A percentile compares a stretch with the other conserved stretches of the same genome.
These are phyloP conservation scores for Ageneiosus marmoratus DNA, from an alignment of 2,113 vertebrate species.

Conservation along the genomic window DNA sequence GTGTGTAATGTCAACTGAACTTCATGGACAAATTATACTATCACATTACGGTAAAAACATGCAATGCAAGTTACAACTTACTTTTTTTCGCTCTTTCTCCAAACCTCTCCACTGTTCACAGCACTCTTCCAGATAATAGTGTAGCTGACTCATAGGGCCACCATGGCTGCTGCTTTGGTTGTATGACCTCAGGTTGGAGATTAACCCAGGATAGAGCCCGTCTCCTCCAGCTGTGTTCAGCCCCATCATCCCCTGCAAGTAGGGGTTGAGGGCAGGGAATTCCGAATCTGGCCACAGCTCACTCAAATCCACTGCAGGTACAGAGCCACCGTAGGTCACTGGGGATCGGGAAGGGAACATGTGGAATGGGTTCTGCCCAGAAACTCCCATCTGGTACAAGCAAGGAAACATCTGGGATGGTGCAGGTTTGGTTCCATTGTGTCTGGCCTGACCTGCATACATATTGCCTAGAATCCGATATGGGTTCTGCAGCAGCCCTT, in stretches of 20 bases:
- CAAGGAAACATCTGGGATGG: slow-evolving; percentile 49
- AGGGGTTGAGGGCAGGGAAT: slow-evolving; percentile 62
- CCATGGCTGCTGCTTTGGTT: slow-evolving; percentile 64
- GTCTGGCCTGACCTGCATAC: slow-evolving; percentile 47
- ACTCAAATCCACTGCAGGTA: slow-evolving; percentile 57
- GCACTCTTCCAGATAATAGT: slow-evolving; percentile 76
- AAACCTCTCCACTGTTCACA: slow-evolving; percentile 76
- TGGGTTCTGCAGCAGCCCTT: slow-evolving; percentile 49
- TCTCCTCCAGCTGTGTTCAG: slow-evolving; percentile 57
- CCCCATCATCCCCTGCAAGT: slow-evolving; percentile 56
- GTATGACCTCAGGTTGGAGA: slow-evolving; percentile 41
- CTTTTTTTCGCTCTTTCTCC: slow-evolving; percentile 83
- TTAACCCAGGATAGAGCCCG: slow-evolving; percentile 55
- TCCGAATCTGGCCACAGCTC: slow-evolving; percentile 63
- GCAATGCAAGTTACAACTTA: slow-evolving; percentile 50
- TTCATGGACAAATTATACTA: background rate
- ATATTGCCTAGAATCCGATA: slow-evolving; percentile 51
- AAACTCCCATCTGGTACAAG: slow-evolving; percentile 55
- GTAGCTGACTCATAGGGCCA: slow-evolving; percentile 70
- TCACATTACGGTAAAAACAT: background rate
- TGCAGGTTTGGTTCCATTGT: slow-evolving; percentile 16
- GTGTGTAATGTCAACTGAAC: background rate
- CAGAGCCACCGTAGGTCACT: slow-evolving; percentile 20
- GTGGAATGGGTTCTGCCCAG: slow-evolving; percentile 43
- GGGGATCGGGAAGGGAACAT: slow-evolving; percentile 56